Conservation (phyloP, 1,140 invertebrate species). For the Ceratina calcarata region DNA sequence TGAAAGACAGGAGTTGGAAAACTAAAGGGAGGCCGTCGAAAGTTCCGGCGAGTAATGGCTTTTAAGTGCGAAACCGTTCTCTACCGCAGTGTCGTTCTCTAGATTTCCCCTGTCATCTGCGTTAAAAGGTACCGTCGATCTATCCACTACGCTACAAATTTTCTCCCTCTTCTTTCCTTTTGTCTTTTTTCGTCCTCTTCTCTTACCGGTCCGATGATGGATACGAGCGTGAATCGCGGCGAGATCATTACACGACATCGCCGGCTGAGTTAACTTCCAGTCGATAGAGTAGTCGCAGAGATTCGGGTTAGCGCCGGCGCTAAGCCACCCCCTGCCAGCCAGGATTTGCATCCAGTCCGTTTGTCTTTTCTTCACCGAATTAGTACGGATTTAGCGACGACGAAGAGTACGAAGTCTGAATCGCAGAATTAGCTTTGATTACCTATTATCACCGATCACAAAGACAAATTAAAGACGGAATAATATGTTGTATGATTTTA, state of each 20-base stretch:
- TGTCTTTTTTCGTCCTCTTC: neutral
- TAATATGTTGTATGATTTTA: neutral
- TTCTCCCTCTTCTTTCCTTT: neutral
- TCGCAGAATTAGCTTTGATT: slow-evolving; percentile 9
- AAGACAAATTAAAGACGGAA: no score
- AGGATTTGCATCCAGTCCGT: slow-evolving; percentile 63
- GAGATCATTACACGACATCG: slow-evolving; percentile 52
- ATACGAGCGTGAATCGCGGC: slow-evolving; percentile 20
- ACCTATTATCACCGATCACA: neutral
- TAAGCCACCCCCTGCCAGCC: slow-evolving; percentile 54
- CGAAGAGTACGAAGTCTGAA: slow-evolving; percentile 5
- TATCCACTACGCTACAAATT: slow-evolving; percentile 7
- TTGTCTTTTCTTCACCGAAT: slow-evolving; percentile 59
- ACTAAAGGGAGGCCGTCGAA: slow-evolving; percentile 34
- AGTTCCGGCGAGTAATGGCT: slow-evolving; percentile 52
- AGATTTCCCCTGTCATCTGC: slow-evolving; percentile 45
- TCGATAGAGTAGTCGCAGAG: slow-evolving; percentile 43
- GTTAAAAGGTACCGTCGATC: slow-evolving; percentile 41
- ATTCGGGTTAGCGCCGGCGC: slow-evolving; percentile 61
- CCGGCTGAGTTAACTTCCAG: slow-evolving; percentile 10
- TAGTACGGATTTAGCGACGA: slow-evolving; percentile 49
- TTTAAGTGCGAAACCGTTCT: slow-evolving; percentile 54
- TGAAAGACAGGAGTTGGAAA: neutral
- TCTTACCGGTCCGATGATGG: neutral
- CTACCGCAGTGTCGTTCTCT: slow-evolving; percentile 26